Evolutionary conservation across 2,113 vertebrate genomes (phyloP).

Genomic region (Pterocles gutturalis): DNA sequence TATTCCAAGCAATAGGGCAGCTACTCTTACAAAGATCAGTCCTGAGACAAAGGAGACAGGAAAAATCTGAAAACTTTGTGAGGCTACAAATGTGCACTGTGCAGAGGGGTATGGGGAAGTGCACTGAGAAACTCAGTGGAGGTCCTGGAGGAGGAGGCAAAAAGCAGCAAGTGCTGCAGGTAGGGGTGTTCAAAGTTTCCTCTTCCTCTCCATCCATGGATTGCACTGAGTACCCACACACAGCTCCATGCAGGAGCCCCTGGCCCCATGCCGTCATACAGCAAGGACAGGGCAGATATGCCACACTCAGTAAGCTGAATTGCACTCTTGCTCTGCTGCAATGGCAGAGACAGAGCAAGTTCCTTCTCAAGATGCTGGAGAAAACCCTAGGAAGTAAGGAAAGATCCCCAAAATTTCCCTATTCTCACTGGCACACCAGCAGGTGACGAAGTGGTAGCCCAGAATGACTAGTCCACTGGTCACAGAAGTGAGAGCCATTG

Average conservation of each 20-base stretch:
- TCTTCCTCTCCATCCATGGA: background rate
- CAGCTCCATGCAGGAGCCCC: background rate
- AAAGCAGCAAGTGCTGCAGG: background rate
- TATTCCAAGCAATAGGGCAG: background rate
- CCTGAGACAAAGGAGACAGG: background rate
- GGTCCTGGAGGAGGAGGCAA: background rate
- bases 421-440: background rate
- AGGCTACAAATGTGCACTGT: background rate
- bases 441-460: background rate
- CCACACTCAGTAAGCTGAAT: rapidly evolving
- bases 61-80: background rate
- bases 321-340: background rate
- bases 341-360: background rate
- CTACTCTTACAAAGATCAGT: background rate
- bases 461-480: background rate
- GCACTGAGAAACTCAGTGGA: background rate
- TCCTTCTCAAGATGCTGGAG: background rate
- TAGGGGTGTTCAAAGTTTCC: background rate
- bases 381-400: background rate
- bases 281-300: background rate
- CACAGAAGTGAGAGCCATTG: background rate
- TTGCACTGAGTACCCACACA: background rate
- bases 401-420: background rate
- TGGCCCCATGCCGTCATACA: background rate
- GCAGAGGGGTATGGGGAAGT: background rate